Percentiles rank a stretch among this genome's conserved stretches.
phyloP scores from a whole-genome alignment of 2,888 invertebrate genomes.

The Drosophila rellima region DNA sequence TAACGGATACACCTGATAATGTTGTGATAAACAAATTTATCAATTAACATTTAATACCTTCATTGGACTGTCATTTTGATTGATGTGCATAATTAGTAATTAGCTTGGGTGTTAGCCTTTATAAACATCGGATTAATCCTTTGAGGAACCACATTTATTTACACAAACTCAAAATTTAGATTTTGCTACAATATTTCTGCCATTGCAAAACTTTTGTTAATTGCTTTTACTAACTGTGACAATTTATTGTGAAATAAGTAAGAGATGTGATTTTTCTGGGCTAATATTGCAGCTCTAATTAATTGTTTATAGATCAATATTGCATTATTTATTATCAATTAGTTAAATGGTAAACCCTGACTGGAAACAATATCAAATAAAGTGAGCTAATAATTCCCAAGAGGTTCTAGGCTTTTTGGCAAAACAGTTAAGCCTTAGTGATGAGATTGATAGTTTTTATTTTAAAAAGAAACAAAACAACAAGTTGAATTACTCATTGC shows the following conservation, averaged over 20 bases:
- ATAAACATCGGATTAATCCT: neutral
- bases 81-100: slow-evolving; percentile 12
- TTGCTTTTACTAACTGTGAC: slow-evolving; percentile 8
- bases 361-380: neutral
- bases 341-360: neutral
- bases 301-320: slow-evolving; percentile 3
- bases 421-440: neutral
- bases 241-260: slow-evolving; percentile 7
- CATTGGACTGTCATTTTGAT: slow-evolving; percentile 16
- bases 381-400: slow-evolving; percentile 4
- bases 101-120: neutral
- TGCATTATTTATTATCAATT: slow-evolving; percentile 1
- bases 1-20: slow-evolving; percentile 31
- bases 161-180: neutral
- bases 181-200: neutral
- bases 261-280: neutral
- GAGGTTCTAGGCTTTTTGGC: neutral
- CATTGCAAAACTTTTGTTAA: slow-evolving; percentile 25
- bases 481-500: slow-evolving; percentile 2
- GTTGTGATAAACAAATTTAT: slow-evolving; percentile 12
- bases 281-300: slow-evolving; percentile 1
- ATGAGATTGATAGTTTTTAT: neutral
- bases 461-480: neutral
- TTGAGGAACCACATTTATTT: neutral
- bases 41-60: slow-evolving; percentile 18